These are phyloP conservation scores for Eidolon dupreanum DNA, from an alignment of 2,797 vertebrate genomes.

Conservation along the genomic window DNA sequence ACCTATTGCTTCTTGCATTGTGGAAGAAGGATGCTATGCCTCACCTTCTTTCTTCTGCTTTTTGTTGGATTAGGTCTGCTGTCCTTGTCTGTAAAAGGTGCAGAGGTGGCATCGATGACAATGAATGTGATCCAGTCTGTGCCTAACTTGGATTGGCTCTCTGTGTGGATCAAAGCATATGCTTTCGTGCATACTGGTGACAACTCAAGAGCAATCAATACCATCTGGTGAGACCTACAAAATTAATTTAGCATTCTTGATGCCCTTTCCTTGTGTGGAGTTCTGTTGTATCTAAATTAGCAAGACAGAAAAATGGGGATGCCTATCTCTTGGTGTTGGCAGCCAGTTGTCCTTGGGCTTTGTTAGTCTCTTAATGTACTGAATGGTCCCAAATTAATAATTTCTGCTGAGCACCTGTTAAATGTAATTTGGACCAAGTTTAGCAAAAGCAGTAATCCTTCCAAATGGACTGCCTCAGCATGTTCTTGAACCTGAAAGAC, in stretches of 20 bases:
- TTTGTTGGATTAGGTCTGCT: slow-evolving; percentile 90
- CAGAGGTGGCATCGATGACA: slow-evolving; percentile 98
- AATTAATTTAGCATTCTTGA: background rate
- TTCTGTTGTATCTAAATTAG: background rate
- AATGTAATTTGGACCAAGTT: background rate
- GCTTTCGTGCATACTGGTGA: slow-evolving; percentile 98
- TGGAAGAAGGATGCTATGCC: background rate
- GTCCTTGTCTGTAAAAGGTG: slow-evolving; percentile 97
- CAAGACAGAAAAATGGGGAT: background rate
- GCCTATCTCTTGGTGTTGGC: background rate
- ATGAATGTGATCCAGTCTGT: slow-evolving; percentile 98
- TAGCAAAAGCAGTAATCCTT: background rate
- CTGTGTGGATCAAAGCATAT: slow-evolving; percentile 98
- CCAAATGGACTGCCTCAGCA: background rate
- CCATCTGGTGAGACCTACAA: slow-evolving; percentile 93
- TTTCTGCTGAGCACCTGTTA: background rate
- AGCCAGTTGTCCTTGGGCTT: background rate
- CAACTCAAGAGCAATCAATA: slow-evolving; percentile 97
- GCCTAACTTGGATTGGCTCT: slow-evolving; percentile 98
- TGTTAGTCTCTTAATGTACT: background rate
- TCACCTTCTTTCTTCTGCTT: background rate
- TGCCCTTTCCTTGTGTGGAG: background rate
- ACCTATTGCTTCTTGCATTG: background rate
- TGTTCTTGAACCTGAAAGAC: background rate
- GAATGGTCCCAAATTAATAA: background rate